Conservation (phyloP, 1,140 invertebrate genomes). For the Psilanteris sp. region DNA sequence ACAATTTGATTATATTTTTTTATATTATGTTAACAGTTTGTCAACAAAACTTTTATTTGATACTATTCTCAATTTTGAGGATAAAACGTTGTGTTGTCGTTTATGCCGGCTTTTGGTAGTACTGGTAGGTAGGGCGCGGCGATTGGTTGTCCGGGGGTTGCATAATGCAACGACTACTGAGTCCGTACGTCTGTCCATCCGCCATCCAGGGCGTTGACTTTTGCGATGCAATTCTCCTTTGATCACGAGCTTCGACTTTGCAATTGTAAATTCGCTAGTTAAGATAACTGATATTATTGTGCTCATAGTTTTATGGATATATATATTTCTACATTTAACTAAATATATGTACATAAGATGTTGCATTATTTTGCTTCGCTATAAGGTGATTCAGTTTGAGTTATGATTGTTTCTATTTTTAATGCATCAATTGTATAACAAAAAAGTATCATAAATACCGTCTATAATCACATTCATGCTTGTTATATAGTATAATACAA, state of each 20-base stretch:
- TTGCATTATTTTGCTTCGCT: constrained; percentile 6
- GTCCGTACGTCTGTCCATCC: constrained; percentile 51
- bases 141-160: constrained; percentile 72
- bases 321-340: neutral
- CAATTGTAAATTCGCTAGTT: constrained; percentile 27
- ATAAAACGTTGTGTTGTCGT: constrained; percentile 7
- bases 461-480: too few species aligned
- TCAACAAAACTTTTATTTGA: too few species aligned
- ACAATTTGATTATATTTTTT: too few species aligned
- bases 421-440: too few species aligned
- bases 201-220: constrained; percentile 76
- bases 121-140: constrained; percentile 61
- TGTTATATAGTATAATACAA: too few species aligned
- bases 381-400: too few species aligned
- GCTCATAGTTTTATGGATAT: constrained; percentile 1
- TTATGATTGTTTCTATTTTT: too few species aligned
- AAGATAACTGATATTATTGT: constrained; percentile 5
- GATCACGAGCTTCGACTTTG: constrained; percentile 38
- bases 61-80: too few species aligned
- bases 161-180: constrained; percentile 74
- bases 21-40: too few species aligned
- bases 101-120: constrained; percentile 22
- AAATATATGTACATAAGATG: neutral
- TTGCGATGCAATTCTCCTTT: constrained; percentile 64
- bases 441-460: too few species aligned